Base-by-base conservation (phyloP, 2,888 invertebrate species). In the Napeogenes sylphis region DNA sequence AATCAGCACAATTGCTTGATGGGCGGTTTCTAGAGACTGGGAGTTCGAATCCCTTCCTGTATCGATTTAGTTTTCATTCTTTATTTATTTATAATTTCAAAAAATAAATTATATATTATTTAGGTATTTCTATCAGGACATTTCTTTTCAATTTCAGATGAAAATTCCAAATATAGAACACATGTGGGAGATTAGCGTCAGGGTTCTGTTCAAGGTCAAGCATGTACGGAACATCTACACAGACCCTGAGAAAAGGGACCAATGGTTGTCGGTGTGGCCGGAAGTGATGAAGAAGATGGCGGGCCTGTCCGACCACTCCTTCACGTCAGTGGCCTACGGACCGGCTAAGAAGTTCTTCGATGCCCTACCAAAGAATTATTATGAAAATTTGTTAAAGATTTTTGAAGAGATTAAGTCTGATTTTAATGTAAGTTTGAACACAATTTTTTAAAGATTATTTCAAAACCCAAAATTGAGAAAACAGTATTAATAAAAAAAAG, bases 171-270 rank as follows among this genome's bases (percentile, higher is more conserved):
- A 93, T 69, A 89, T 95, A 77, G 92, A 93, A 70, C 92, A 93
- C 80, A 92, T 93, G 67, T 89, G 94, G 78, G 93, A 94, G 73
- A 88, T 94, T 53, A 91, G 93, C 14, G 77, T 91, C 0, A 81
- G 93, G 38, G 88, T 92, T 21, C 87, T 95, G 64, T 77, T 94
- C 69, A 91, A 91, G 61, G 92, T 95, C 71, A 90, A 93, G 66
- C 92, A 93, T 63, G 91, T 94, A 3, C 91, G 92, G 58, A 93
- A 93, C 62, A 92, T 94, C 58, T 95, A 92, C 77, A 92, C 93
- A 33, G 92, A 93, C 67, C 92, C 92, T n/a, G 92, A 93, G 63
- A 90, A 93, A 75, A 90, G 92, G 2, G 90, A 93, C 73, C 86
- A 92, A 64, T 92, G 92, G 76, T 87, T 92, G 59, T 93, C 93